A percentile compares a stretch with the other conserved stretches of the same genome.
Conservation (phyloP, 2,888 invertebrate species). For the Meandrusa payeni region DNA sequence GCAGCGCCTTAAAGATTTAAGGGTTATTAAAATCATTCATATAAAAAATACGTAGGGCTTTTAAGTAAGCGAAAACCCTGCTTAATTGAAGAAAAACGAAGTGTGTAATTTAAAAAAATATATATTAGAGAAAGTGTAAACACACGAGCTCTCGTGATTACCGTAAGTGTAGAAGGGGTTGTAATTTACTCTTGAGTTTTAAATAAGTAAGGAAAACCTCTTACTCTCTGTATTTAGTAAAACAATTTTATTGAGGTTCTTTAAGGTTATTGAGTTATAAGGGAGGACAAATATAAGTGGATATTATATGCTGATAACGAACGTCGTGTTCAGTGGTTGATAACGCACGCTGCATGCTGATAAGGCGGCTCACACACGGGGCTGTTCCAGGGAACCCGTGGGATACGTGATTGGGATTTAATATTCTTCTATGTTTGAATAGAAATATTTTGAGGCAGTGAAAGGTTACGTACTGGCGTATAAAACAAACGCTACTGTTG, state of each 20-base stretch:
- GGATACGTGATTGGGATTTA: slow-evolving; percentile 15
- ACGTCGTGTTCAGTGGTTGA: slow-evolving; percentile 5
- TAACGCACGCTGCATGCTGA: slow-evolving; percentile 16
- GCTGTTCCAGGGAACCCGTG: slow-evolving; percentile 5
- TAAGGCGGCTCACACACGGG: slow-evolving; percentile 1
- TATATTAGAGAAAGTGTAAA: slow-evolving; percentile 2
- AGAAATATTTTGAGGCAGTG: no score
- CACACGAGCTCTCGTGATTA: background rate
- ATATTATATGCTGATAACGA: background rate
- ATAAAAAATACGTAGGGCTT: no score
- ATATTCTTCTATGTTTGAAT: slow-evolving; percentile 2
- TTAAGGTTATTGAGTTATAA: no score
- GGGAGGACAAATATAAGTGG: no score
- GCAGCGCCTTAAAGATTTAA: no score
- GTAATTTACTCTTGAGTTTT: slow-evolving; percentile 14
- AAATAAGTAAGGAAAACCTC: slow-evolving; percentile 13
- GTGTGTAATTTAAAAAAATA: slow-evolving; percentile 10
- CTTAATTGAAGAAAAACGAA: no score
- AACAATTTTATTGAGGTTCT: no score
- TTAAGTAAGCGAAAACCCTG: no score
- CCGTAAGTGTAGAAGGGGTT: background rate
- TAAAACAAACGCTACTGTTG: no score
- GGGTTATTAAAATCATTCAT: no score
- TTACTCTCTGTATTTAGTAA: background rate
- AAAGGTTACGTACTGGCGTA: no score